Conservation (phyloP, 2,888 invertebrate genomes). For the Chymomyza procnemis region DNA sequence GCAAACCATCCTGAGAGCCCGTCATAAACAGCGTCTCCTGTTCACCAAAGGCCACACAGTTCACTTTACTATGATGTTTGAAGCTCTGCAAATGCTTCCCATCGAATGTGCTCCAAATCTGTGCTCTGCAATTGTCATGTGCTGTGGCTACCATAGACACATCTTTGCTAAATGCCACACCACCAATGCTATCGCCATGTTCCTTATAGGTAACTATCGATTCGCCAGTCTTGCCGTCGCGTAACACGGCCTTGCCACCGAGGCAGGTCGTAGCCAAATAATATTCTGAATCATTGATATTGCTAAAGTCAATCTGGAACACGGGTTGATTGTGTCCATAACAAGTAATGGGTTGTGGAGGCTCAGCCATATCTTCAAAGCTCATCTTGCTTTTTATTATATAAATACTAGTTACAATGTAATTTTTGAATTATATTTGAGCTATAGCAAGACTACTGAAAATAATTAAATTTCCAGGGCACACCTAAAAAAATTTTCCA, state of each 20-base stretch:
- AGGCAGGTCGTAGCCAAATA: slow-evolving; percentile 43
- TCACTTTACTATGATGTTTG: slow-evolving; percentile 94
- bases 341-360: neutral
- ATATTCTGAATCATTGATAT: slow-evolving; percentile 26
- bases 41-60: slow-evolving; percentile 91
- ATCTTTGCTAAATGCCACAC: slow-evolving; percentile 91
- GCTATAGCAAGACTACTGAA: no score
- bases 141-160: slow-evolving; percentile 95
- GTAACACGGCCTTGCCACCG: slow-evolving; percentile 96
- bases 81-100: slow-evolving; percentile 93
- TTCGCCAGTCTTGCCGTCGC: slow-evolving; percentile 97
- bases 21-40: slow-evolving; percentile 88
- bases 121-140: slow-evolving; percentile 94
- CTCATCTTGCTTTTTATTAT: no score
- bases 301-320: slow-evolving; percentile 40
- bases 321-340: slow-evolving; percentile 36
- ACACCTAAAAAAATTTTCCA: no score
- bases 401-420: no score
- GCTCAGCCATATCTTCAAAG: no score
- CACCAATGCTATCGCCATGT: slow-evolving; percentile 97
- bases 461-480: no score
- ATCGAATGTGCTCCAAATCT: slow-evolving; percentile 93
- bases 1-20: slow-evolving; percentile 92
- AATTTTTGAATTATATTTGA: no score
- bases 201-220: slow-evolving; percentile 98